Evolutionary conservation across 2,888 invertebrate genomes (phyloP), one percentile per base, ranked within the genome.

Genomic region (Nomada flava): DNA sequence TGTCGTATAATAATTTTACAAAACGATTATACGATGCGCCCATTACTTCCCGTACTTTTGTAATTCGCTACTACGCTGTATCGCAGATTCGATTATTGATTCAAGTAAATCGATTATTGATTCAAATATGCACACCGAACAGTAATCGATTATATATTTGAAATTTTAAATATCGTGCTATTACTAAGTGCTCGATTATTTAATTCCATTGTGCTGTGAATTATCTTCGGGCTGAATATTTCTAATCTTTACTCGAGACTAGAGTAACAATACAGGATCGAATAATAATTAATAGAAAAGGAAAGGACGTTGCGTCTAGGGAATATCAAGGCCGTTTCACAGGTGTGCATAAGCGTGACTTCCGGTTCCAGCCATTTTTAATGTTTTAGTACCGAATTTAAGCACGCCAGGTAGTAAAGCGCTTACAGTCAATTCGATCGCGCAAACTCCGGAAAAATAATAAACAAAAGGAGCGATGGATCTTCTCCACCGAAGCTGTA

Each of bases 391-490:
- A 86, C 75, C 10, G 11, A 15, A 13, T 10, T 2, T 13, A 2
- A 36, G 36, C 84, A 29, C 68, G 47, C 18, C 36, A 76, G 50
- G 65, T 70, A 77, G 72, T 44, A 23, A 11, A 55, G 57, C 79
- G 81, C 80, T 20, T 23, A 11, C 60, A 44, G 71, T 77, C 79
- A 60, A 64, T 83, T 73, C 52, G 65, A 85, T 78, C 79, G 85
- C 86, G 87, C 88, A 89, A 77, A 83, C 86, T 83, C 86, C 76
- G 67, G 81, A 87, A 90, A 86, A 89, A 90, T 88, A 90, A 90
- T 91, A 91, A 92, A 90, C 90, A 89, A 89, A 89, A 89, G 86
- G 86, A 87, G 77, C 87, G 79, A 88, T 87, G 84, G 83, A 83
- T 87, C 83, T 85, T 88, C 84, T 88, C 82, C 63, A 77, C 64